Evolutionary conservation across 2,888 invertebrate species (phyloP), one percentile per base, ranked within the genome.

Genomic region (Trichopria drosophilae): DNA sequence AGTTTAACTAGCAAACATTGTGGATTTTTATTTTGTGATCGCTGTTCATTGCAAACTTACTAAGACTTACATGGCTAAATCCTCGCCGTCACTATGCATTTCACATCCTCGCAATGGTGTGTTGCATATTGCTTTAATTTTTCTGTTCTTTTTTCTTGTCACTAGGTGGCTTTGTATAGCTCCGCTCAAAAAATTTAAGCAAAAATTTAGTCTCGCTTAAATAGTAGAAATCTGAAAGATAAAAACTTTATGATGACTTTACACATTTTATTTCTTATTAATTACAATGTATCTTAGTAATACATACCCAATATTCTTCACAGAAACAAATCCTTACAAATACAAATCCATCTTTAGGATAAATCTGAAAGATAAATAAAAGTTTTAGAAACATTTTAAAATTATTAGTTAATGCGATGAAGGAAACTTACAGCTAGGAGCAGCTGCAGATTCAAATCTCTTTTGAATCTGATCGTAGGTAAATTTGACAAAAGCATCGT

Each of bases 401-500:
- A 16, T 12, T 10, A 9, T 47, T 12, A 7, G 13, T 31, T 20
- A 10, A 3, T 13, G n/a, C 3, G 13, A 6, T 6, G n/a, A 5
- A 28, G 12, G 10, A 46, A 36, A 67, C 72, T 68, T 60, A 74
- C 75, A 75, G 63, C 75, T 75, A 58, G 75, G 74, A 55, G 70
- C 71, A 64, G 73, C 73, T 55, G 69, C 65, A 51, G 72, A 69
- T 64, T 73, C 75, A 51, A 74, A 75, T 75, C 68, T 69, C 58
- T 74, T 87, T 73, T 90, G 90, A 71, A 98, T 90, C 82, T 98
- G 97, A 80, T 99, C 98, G 68, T 93, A 88, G 66, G 97, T 97
- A 79, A 98, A 98, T 79, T 94, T 94, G 58, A 97, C 94, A 78
- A 98, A 99, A 71, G 96, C 93, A 77, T 98, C 97, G 75, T 98